Evolutionary conservation across 92 coral and sea anemone genomes (phyloP), one percentile per base, ranked within the genome.

Genomic region (Parazoanthus swiftii): DNA sequence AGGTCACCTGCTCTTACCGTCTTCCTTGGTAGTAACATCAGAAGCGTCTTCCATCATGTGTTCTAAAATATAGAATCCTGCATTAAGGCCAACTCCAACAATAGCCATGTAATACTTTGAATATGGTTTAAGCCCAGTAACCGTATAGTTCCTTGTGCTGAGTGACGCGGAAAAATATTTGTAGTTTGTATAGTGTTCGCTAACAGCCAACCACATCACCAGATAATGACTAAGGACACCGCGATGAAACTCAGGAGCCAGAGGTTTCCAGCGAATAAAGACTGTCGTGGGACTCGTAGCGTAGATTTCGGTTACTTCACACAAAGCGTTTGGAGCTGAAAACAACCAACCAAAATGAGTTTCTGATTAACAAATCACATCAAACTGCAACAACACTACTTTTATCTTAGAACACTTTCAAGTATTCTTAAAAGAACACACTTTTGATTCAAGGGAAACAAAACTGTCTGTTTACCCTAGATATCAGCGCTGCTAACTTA

Each of bases 261-360:
- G 51, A 5, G 90, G 90, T 48, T 80, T 65, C 90, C 90, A 88
- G 63, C 76, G 73, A 35, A 88, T 4, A 18, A 79, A 88, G 33
- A 80, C 59, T 56, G 85, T 88, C 13, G 90, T 88, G 23, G 90
- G 80, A 70, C 80, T 88, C 44, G 81, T 50, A 77, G 90, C 50
- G 29, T 37, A 37, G 14, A 80, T 73, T 44, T 88, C 74, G 33
- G 76, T 70, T 37, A 66, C 36, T 6, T 70, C 79, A 25, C 90
- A 80, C 0, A 80, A 43, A 29, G 79, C 90, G 21, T 65, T 88
- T 38, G 90, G 90, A 23, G 76, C 90, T 88, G 65, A 63, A 63
- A 20, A 63, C 2, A 21, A 3, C 9, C 36, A 33, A 70, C 18
- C 59, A 54, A 54, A 54, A 6, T 46, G 51, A 46, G 51, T 46